Evolutionary conservation across 2,888 invertebrate species (phyloP), one percentile per base, ranked within the genome.

Genomic region (Bibio marci): DNA sequence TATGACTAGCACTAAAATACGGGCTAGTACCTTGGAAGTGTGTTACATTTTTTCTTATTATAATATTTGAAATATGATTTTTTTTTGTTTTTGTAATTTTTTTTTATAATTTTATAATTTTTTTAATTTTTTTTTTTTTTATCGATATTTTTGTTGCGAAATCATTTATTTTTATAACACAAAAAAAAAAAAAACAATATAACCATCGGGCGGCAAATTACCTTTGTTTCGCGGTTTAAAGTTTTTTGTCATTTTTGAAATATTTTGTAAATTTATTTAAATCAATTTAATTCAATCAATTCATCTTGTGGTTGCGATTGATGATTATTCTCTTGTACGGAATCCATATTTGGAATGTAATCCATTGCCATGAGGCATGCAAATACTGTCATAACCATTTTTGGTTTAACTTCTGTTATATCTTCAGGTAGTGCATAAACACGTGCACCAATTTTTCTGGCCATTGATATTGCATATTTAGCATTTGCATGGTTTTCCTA

Each of bases 351-450:
- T 47, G 92, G 92, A 53, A 90, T 76, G 65, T 91, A 92, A 68
- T 94, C 95, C 54, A 88, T 73, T 22, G 91, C 90, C 97, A 99
- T 98, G 54, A 99, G 73, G 59, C 97, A 97, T 22, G 98, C 97
- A 67, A 98, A 99, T 49, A 98, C 87, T 4, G 98, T 99, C 95
- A 99, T 92, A 43, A 99, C 87, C 94, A 98, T 91, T 66, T 95
- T 98, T 41, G 82, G 87, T 62, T 97, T 97, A 17, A 92, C 80
- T 67, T 98, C 95, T 28, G 92, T 86, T 55, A 98, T 95, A 67
- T 98, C 97, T 62, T 98, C 97, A 13, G 97, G 97, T 43, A 98
- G 69, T 7, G 98, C 98, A 65, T 98, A 98, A 14, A 98, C 92
- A 43, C 92, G 76, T 37, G 95, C 97, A 46, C 98, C 98, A 54